Evolutionary conservation across 2,113 vertebrate genomes (phyloP).

Genomic region (Sinocyclocheilus rhinocerous): DNA sequence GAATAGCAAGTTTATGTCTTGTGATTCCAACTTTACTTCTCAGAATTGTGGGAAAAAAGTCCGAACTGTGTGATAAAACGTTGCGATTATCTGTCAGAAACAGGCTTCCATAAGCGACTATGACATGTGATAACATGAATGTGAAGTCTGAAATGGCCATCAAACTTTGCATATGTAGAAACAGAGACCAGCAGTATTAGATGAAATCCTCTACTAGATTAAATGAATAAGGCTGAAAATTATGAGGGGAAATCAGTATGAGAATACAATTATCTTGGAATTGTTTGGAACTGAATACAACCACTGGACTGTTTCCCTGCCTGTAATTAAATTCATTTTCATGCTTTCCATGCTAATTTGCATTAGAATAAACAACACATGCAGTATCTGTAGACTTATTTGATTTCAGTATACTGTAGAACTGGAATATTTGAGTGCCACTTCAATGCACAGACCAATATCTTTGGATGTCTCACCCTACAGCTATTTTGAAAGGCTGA

Average conservation of each 20-base stretch:
- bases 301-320: constrained; percentile 31
- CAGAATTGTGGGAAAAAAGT: too few relatives aligned
- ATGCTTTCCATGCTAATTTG: constrained; percentile 11
- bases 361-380: constrained; percentile 10
- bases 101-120: too few relatives aligned
- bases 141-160: neutral
- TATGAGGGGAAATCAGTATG: constrained; percentile 27
- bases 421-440: neutral
- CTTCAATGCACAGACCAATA: constrained; percentile 20
- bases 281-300: constrained; percentile 41
- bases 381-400: neutral
- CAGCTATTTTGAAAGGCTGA: constrained; percentile 20
- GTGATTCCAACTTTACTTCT: too few relatives aligned
- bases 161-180: neutral
- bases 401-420: neutral
- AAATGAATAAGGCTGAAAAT: neutral
- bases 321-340: constrained; percentile 39
- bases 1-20: too few relatives aligned
- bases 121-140: neutral
- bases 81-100: too few relatives aligned
- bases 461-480: constrained; percentile 14
- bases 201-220: constrained; percentile 20
- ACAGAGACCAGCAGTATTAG: neutral
- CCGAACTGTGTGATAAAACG: too few relatives aligned
- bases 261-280: constrained; percentile 36